Evolutionary conservation across 2,797 vertebrate species (phyloP), one percentile per base, ranked within the genome.

Genomic region (Molossus alvarezi): DNA sequence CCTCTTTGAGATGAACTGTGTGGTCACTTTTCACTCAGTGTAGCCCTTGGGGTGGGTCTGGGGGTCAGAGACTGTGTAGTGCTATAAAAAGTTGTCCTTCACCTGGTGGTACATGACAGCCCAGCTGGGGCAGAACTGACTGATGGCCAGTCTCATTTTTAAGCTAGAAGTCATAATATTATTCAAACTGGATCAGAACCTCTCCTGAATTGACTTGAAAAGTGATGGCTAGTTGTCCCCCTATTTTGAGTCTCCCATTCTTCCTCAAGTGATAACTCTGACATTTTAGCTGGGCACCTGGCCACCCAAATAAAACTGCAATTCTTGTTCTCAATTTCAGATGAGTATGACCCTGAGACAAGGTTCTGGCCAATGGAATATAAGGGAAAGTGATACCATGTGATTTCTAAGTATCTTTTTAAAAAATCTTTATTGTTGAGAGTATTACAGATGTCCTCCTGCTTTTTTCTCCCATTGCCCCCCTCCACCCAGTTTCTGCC

Each of bases 1-100:
- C 95, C 97, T 98, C 98, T 99, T 99, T 65, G 99, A 99, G 94
- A 99, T 99, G 98, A 99, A 99, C 99, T 99, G 90, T 48, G 41
- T 6, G 41, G 71, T 73, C 41, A 48, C 13, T 48, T 73, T 73
- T 1, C 23, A 48, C 71, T 75, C 25, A 11, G 45, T 29, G 13
- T 51, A 75, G 41, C 14, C 13, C 13, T 75, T 75, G 45, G 41
- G 45, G 25, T 51, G 45, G 45, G 25, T 9, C 25, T 27, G 14
- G 27, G 23, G 25, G 25, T 75, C 72, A 29, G 41, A 75, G 3
- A 48, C 21, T 75, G 8, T 75, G 72, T 75, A 75, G 72, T 75
- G 45, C 25, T 14, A 8, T 25, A 75, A 75, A 25, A 75, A 9
- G 45, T 75, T 8, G 1, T 51, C 45, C 13, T 48, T 75, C 27